Conservation (phyloP, 1,140 invertebrate species). For the Philopotamus ludificatus region DNA sequence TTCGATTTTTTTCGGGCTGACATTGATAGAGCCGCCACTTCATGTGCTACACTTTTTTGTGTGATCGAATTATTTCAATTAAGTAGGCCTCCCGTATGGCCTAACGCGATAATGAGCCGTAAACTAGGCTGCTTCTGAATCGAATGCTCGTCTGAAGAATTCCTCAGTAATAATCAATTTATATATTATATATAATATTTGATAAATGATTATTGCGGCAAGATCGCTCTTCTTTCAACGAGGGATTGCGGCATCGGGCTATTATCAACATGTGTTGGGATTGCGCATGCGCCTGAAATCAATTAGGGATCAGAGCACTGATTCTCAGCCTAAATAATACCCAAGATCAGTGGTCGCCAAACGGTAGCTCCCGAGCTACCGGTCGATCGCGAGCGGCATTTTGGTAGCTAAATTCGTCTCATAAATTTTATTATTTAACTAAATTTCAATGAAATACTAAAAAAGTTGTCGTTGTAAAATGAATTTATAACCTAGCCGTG, state of each 20-base stretch:
- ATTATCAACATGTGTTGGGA: neutral
- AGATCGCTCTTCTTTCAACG: neutral
- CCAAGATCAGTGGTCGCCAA: neutral
- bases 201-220: slow-evolving; percentile 1
- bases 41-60: neutral
- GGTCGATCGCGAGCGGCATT: neutral
- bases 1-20: neutral
- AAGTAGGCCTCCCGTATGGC: neutral
- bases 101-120: slow-evolving; percentile 8
- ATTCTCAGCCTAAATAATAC: too few species aligned
- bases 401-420: too few species aligned
- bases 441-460: too few species aligned
- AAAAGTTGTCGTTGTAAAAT: too few species aligned
- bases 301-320: neutral
- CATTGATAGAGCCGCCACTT: too few species aligned
- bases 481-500: too few species aligned
- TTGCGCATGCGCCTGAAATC: neutral
- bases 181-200: neutral
- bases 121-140: neutral
- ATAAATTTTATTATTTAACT: too few species aligned
- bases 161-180: neutral
- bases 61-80: slow-evolving; percentile 1
- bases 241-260: neutral
- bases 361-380: neutral
- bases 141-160: neutral